phyloP scores from a whole-genome alignment of 2,797 vertebrate genomes.

The Carcharodon carcharias region DNA sequence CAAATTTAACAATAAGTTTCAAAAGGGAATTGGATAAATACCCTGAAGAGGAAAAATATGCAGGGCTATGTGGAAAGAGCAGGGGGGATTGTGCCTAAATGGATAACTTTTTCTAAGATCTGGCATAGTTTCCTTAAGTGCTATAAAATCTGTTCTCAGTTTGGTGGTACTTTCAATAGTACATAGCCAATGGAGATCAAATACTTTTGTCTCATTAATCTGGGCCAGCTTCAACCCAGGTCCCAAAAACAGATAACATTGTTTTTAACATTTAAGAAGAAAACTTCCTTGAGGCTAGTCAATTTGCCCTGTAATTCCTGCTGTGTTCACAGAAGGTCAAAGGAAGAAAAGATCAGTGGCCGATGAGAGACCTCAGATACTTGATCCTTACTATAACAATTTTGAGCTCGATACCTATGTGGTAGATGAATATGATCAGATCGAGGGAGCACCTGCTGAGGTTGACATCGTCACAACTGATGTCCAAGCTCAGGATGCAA shows the following conservation, averaged over 20 bases:
- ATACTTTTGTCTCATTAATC: background rate
- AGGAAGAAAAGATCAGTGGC: constrained; percentile 67
- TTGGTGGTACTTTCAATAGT: background rate
- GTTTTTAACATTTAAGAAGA: background rate
- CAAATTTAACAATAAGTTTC: background rate
- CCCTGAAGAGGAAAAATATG: no score
- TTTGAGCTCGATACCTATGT: constrained; percentile 36
- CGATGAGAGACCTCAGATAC: constrained; percentile 61
- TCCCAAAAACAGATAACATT: background rate
- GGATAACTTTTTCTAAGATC: background rate
- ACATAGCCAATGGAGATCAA: background rate
- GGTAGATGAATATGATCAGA: constrained; percentile 41
- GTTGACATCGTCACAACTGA: constrained; percentile 45
- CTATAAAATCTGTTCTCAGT: background rate
- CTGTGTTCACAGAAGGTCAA: constrained; percentile 61
- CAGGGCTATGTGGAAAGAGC: background rate
- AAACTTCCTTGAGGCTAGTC: background rate
- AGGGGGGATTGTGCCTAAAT: background rate
- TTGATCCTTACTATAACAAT: constrained; percentile 48
- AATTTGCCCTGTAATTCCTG: constrained; percentile 35
- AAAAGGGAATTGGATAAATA: background rate
- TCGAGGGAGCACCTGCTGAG: constrained; percentile 55
- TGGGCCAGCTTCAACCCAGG: background rate
- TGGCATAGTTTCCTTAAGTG: background rate
- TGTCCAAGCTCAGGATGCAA: constrained; percentile 40